Evolutionary conservation across 1,140 invertebrate species (phyloP).

Genomic region (Neotoxoptera formosana): DNA sequence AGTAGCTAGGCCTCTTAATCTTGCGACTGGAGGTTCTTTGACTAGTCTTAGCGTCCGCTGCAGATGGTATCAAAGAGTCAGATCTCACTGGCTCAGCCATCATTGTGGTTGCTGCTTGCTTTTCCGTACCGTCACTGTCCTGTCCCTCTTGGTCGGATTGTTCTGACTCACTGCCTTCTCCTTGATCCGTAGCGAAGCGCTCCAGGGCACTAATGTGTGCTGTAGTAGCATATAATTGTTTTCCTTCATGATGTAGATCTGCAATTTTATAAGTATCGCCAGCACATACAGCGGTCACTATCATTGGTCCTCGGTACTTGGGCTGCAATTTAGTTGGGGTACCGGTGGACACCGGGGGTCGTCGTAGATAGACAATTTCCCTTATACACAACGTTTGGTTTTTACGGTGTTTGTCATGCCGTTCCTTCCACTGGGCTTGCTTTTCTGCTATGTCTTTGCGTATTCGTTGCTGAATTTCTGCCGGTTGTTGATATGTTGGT

Average conservation of each 20-base stretch:
- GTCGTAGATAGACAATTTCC: conserved; percentile 6
- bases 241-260: neutral
- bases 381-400: neutral
- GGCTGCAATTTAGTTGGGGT: conserved; percentile 25
- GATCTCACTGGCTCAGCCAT: no score
- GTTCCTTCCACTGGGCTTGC: neutral
- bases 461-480: neutral
- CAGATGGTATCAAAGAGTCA: no score
- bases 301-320: conserved; percentile 33
- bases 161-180: no score
- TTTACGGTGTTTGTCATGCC: neutral
- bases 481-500: neutral
- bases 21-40: no score
- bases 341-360: neutral
- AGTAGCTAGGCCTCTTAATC: no score
- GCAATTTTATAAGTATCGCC: neutral
- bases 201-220: neutral
- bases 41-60: no score
- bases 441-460: neutral
- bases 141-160: no score
- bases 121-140: no score
- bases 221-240: neutral
- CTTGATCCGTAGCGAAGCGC: no score
- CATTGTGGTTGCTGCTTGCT: no score
- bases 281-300: neutral